These are phyloP conservation scores for Nebria brevicollis DNA, from an alignment of 2,888 invertebrate species.

Conservation along the genomic window DNA sequence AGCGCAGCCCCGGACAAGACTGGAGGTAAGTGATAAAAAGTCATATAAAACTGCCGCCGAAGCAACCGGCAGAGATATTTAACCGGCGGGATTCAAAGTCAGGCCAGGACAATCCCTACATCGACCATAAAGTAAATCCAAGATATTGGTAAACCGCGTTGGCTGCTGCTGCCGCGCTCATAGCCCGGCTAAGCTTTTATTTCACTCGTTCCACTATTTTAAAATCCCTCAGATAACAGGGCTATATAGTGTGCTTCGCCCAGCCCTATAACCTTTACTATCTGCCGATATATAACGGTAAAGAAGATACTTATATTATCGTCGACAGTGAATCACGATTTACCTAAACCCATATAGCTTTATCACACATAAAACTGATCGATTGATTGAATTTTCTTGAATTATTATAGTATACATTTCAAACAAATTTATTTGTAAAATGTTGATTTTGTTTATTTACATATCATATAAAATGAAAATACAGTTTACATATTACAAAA, in stretches of 20 bases:
- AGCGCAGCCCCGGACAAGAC: not conserved
- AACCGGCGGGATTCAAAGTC: slow-evolving; percentile 37
- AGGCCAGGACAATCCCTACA: slow-evolving; percentile 30
- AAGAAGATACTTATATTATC: slow-evolving; percentile 9
- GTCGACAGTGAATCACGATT: not conserved
- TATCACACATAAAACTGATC: not conserved
- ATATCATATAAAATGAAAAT: too few relatives aligned
- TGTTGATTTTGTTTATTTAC: too few relatives aligned
- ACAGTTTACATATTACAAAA: too few relatives aligned
- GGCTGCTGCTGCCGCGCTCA: slow-evolving; percentile 6
- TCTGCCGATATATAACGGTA: slow-evolving; percentile 1
- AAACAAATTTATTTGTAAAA: too few relatives aligned
- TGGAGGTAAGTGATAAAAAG: slow-evolving; percentile 43
- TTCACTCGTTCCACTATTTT: not conserved
- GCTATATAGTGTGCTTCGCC: not conserved
- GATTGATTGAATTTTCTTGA: not conserved
- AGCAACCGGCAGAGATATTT: slow-evolving; percentile 34
- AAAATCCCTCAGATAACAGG: slow-evolving; percentile 6
- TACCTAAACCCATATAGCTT: not conserved
- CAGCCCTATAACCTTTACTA: not conserved
- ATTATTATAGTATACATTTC: not conserved
- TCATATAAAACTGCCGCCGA: slow-evolving; percentile 42
- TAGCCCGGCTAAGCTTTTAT: slow-evolving; percentile 16
- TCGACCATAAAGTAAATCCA: slow-evolving; percentile 45
- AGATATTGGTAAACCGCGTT: slow-evolving; percentile 48